These are phyloP conservation scores for Ormyrus rosae DNA, from an alignment of 2,888 invertebrate genomes.

Conservation along the genomic window DNA sequence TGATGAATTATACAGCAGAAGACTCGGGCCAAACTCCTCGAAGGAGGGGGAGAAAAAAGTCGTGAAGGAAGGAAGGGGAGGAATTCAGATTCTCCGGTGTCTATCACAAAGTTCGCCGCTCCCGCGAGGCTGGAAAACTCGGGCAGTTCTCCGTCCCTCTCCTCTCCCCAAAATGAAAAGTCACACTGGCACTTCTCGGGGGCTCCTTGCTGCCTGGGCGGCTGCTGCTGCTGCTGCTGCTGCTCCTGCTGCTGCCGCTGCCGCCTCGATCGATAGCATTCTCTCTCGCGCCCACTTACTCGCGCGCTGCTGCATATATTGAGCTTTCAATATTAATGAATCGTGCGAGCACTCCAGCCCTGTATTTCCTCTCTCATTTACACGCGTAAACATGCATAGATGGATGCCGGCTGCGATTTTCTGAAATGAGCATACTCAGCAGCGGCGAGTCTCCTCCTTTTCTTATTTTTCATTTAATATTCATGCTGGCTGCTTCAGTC, in stretches of 20 bases:
- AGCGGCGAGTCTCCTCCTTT: too few species aligned
- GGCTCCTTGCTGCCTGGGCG: background rate
- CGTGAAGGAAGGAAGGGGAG: background rate
- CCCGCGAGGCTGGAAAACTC: constrained; percentile 50
- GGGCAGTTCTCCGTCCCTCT: constrained; percentile 27
- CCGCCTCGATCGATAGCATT: constrained; percentile 17
- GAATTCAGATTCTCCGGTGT: constrained; percentile 51
- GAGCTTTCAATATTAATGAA: constrained; percentile 23
- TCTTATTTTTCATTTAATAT: too few species aligned
- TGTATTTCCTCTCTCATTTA: background rate
- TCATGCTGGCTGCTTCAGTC: too few species aligned
- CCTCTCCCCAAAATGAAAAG: constrained; percentile 31
- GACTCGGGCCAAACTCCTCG: background rate
- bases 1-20: constrained; percentile 25
- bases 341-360: background rate
- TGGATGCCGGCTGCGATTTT: too few species aligned
- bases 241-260: background rate
- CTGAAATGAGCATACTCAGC: too few species aligned
- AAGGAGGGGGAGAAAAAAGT: constrained; percentile 2
- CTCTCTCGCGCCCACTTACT: constrained; percentile 9
- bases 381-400: background rate
- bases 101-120: constrained; percentile 46
- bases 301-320: background rate
- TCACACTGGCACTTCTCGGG: constrained; percentile 22
- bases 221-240: background rate